Percentiles rank a stretch among this genome's conserved stretches.
Evolutionary conservation across 2,797 vertebrate species (phyloP).

Genomic region (Psittacula derbiana): DNA sequence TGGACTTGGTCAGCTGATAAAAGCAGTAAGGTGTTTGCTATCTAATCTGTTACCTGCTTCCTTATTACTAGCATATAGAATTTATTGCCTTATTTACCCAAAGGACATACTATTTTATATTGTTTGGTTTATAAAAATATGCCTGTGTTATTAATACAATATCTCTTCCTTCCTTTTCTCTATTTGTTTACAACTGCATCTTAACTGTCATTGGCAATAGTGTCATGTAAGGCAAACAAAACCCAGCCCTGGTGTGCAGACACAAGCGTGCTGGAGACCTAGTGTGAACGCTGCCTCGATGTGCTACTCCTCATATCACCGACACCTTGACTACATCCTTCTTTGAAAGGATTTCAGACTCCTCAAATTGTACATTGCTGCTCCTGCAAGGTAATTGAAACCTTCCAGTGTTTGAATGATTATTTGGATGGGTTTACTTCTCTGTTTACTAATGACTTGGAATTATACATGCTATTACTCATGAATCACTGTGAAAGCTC

Average conservation of each 20-base stretch:
- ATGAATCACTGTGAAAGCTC: rapidly evolving
- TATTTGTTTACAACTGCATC: not conserved
- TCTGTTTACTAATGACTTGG: not conserved
- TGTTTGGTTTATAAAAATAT: not conserved
- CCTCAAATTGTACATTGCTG: not conserved
- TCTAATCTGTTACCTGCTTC: not conserved
- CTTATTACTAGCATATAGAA: not conserved
- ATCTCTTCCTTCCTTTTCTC: not conserved
- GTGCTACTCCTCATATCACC: not conserved
- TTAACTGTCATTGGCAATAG: not conserved
- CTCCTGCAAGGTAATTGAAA: not conserved
- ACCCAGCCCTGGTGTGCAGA: not conserved
- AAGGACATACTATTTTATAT: not conserved
- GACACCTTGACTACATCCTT: rapidly evolving
- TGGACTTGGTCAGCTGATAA: not conserved
- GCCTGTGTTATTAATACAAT: not conserved
- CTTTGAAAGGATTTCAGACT: not conserved
- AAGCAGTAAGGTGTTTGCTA: not conserved
- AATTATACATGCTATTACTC: not conserved
- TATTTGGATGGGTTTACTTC: not conserved
- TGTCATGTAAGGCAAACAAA: not conserved
- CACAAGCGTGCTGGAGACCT: too few relatives aligned
- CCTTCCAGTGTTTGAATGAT: not conserved
- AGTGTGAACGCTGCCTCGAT: rapidly evolving
- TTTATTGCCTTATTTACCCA: not conserved